phyloP scores from a whole-genome alignment of 2,888 invertebrate genomes.

The Sylvicola fuscatus region DNA sequence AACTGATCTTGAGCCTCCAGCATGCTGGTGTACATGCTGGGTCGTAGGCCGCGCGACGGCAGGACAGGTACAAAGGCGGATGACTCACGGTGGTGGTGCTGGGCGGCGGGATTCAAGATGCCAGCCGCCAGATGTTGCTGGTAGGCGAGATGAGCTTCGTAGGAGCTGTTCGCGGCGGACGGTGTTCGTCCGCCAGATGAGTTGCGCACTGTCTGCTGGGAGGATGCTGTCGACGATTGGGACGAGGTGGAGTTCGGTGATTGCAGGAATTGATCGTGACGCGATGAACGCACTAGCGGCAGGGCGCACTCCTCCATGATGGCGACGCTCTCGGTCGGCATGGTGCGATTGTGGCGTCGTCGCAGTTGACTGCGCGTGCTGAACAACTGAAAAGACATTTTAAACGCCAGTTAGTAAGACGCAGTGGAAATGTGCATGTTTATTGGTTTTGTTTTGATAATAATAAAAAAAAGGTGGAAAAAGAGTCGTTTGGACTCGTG shows the following conservation, averaged over 20 bases:
- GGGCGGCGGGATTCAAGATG: slow-evolving; percentile 13
- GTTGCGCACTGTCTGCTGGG: slow-evolving; percentile 15
- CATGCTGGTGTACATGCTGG: slow-evolving; percentile 48
- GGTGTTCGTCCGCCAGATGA: slow-evolving; percentile 29
- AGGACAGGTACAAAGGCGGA: slow-evolving; percentile 79
- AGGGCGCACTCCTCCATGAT: slow-evolving; percentile 17
- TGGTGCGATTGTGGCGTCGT: slow-evolving; percentile 9
- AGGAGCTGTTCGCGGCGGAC: slow-evolving; percentile 25
- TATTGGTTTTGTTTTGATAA: too few relatives aligned
- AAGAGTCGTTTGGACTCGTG: too few relatives aligned
- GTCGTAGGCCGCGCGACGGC: slow-evolving; percentile 53
- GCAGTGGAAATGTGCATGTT: too few relatives aligned
- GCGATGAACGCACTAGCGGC: slow-evolving; percentile 24
- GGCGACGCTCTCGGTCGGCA: slow-evolving; percentile 19
- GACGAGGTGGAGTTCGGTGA: slow-evolving; percentile 24
- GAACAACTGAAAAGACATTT: too few relatives aligned
- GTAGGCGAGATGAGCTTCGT: slow-evolving; percentile 44
- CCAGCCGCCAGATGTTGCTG: slow-evolving; percentile 40
- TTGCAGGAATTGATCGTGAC: slow-evolving; percentile 39
- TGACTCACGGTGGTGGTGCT: slow-evolving; percentile 38
- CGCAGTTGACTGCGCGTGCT: neutral
- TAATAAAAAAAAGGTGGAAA: too few relatives aligned
- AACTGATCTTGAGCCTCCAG: slow-evolving; percentile 38
- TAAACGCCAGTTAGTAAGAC: too few relatives aligned
- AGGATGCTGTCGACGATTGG: slow-evolving; percentile 15